Base-by-base conservation (phyloP, 2,888 invertebrate species). In the Erebia ligea region DNA sequence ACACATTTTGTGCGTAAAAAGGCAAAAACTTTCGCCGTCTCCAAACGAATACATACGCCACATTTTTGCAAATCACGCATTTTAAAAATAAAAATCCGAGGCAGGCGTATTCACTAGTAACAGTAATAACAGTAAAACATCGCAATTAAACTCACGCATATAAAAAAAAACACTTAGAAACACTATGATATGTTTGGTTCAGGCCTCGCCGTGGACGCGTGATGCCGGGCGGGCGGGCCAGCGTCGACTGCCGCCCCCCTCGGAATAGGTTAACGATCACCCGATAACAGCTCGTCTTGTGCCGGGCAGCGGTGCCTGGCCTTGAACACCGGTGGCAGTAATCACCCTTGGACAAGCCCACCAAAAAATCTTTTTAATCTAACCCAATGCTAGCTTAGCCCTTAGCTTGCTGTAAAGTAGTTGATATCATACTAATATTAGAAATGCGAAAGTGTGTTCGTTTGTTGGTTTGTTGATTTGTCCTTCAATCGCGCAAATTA, bases 181-280 rank as follows among this genome's bases (percentile, higher is more conserved):
- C 78, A 79, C 77, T 76, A 75, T 91, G 91, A 91, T 91, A 92
- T 92, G 91, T 92, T 84, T 87, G 79, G 80, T 84, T 80, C 84
- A 81, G 90, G 90, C 89, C 86, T 86, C 87, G 71, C 58, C 48
- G 58, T 64, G 66, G 75, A 72, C 72, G 77, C 79, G 77, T 76
- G 77, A 72, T 68, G 73, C 72, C 77, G 70, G 73, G 75, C 76
- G 77, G 79, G 76, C 79, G 78, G 78, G 79, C 76, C 82, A 88
- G 89, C 89, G 89, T 86, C 90, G 88, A 90, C 90, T 90, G 87
- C 67, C 80, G 80, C 78, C 76, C 76, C 74, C 74, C 70, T 70
- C 70, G 61, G 67, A 67, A 73, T 87, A 85, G 89, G 89, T 85
- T 90, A 91, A 90, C 90, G 90, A 90, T 90, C 89, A 88, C 84